phyloP scores from a whole-genome alignment of 1,140 invertebrate species.

The Cepaea nemoralis region DNA sequence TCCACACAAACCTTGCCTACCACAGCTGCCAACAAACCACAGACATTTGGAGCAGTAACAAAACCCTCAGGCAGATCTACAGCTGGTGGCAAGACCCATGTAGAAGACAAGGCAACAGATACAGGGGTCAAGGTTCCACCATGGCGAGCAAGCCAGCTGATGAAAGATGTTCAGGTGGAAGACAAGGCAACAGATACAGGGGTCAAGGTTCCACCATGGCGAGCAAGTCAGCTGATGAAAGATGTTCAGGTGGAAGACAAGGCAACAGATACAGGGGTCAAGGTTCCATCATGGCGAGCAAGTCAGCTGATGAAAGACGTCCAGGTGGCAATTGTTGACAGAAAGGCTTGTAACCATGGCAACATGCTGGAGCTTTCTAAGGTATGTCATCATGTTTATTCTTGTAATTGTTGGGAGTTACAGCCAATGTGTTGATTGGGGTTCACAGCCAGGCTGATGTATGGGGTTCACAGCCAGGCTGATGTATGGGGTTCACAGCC shows the following conservation, averaged over 20 bases:
- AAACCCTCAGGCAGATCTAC: background rate
- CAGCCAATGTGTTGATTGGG: no score
- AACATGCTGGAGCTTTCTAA: no score
- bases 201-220: slow-evolving; percentile 52
- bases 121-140: slow-evolving; percentile 44
- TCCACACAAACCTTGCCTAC: slow-evolving; percentile 4
- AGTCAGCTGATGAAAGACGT: slow-evolving; percentile 34
- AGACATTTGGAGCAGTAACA: background rate
- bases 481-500: no score
- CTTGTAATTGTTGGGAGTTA: no score
- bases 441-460: no score
- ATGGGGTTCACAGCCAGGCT: no score
- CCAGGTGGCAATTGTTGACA: slow-evolving; percentile 65
- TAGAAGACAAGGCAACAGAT: slow-evolving; percentile 30
- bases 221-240: slow-evolving; percentile 31
- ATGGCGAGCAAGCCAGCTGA: slow-evolving; percentile 47
- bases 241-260: slow-evolving; percentile 37
- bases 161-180: slow-evolving; percentile 52
- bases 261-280: slow-evolving; percentile 25
- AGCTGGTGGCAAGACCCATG: no score
- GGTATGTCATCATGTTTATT: no score
- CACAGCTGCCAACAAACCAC: slow-evolving; percentile 2
- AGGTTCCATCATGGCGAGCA: slow-evolving; percentile 55
- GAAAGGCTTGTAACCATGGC: slow-evolving; percentile 26
- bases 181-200: slow-evolving; percentile 33